A percentile compares a stretch with the other conserved stretches of the same genome.
Conservation (phyloP, 2,888 invertebrate species). For the Acrobasis suavella region DNA sequence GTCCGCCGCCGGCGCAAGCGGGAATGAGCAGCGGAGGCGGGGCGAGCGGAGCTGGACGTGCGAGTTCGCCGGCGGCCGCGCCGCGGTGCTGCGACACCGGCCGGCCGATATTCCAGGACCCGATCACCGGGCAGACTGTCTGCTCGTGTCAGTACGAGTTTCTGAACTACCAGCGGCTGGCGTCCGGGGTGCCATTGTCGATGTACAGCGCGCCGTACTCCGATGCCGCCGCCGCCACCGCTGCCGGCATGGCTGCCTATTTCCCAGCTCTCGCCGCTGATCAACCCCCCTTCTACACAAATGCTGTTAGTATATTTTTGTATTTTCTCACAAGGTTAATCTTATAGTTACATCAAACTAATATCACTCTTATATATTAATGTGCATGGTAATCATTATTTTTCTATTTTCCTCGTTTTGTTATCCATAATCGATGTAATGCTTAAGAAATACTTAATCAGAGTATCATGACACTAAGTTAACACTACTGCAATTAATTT, state of each 20-base stretch:
- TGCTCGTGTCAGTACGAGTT: constrained; percentile 96
- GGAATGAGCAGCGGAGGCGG: constrained; percentile 80
- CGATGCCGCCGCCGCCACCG: constrained; percentile 85
- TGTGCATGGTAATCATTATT: too few relatives aligned
- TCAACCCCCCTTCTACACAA: constrained; percentile 92
- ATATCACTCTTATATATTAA: not conserved
- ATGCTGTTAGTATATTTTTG: constrained; percentile 86
- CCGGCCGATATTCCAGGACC: constrained; percentile 94
- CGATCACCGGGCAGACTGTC: constrained; percentile 92
- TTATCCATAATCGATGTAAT: too few relatives aligned
- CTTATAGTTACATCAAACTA: not conserved
- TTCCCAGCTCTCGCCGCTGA: constrained; percentile 92
- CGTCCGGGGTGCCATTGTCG: constrained; percentile 88
- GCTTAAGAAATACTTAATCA: too few relatives aligned
- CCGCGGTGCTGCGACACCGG: constrained; percentile 95
- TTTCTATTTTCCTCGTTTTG: too few relatives aligned
- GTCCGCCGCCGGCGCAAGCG: constrained; percentile 85
- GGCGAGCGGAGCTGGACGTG: constrained; percentile 76
- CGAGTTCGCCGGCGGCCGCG: constrained; percentile 78
- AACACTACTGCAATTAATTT: too few relatives aligned
- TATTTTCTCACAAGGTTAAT: not conserved
- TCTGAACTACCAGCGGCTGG: constrained; percentile 91
- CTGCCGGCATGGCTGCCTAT: constrained; percentile 92
- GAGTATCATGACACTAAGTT: too few relatives aligned
- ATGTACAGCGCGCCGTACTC: constrained; percentile 92